phyloP scores from a whole-genome alignment of 2,888 invertebrate genomes.

The Lepidocyrtoides sp. region DNA sequence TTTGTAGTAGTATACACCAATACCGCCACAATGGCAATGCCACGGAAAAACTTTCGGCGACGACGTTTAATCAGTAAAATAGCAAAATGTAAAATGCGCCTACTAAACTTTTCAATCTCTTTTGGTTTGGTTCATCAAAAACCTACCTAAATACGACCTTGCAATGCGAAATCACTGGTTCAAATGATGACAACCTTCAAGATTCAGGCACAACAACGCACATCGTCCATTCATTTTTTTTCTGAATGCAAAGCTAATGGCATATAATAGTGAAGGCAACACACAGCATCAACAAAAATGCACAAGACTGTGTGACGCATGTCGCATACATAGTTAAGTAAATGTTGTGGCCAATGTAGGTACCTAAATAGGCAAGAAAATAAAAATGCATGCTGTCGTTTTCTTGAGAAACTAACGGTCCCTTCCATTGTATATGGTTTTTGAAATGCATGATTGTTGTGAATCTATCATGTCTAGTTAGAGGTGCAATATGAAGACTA shows the following conservation, averaged over 20 bases:
- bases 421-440: too few species aligned
- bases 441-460: neutral
- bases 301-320: slow-evolving; percentile 52
- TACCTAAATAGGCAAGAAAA: neutral
- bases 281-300: slow-evolving; percentile 1
- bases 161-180: slow-evolving; percentile 6
- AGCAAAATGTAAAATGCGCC: neutral
- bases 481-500: slow-evolving; percentile 32
- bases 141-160: neutral
- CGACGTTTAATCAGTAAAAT: slow-evolving; percentile 44
- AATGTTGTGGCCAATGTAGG: neutral
- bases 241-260: slow-evolving; percentile 2
- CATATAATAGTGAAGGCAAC: neutral
- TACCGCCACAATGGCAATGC: neutral
- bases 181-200: slow-evolving; percentile 56
- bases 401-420: too few species aligned
- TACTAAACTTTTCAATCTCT: slow-evolving; percentile 44
- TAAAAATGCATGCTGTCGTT: neutral
- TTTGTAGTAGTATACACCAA: neutral
- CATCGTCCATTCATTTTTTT: slow-evolving; percentile 49
- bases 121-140: neutral
- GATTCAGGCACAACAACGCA: slow-evolving; percentile 60
- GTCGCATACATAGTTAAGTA: too few species aligned
- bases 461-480: neutral
- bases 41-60: slow-evolving; percentile 58